Conservation (phyloP, 2,113 vertebrate species). For the Catagonus wagneri region DNA sequence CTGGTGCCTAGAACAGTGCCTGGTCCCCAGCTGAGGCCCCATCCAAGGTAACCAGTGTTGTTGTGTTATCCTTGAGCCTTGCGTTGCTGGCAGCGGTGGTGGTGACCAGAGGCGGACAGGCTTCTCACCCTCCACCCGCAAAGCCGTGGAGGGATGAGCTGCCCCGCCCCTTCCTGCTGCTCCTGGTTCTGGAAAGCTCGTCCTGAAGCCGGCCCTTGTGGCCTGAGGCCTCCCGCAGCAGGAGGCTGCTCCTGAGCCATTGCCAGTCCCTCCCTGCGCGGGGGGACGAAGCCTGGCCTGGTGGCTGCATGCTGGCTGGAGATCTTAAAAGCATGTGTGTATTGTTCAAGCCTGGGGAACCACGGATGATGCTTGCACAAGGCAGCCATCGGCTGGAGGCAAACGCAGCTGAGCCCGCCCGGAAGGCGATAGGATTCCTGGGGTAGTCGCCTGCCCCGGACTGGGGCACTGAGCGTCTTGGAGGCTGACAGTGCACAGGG, state of each 20-base stretch:
- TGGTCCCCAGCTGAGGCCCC: not conserved
- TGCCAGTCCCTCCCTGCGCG: fast-evolving
- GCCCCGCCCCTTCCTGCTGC: fast-evolving
- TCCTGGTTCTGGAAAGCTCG: not conserved
- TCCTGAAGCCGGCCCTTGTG: not conserved
- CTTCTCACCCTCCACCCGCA: not conserved
- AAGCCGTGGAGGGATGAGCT: not conserved
- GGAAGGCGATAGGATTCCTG: not conserved
- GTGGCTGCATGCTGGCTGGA: fast-evolving
- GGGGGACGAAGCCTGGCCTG: not conserved
- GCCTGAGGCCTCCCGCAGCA: not conserved
- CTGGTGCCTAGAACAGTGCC: fast-evolving
- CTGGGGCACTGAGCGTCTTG: not conserved
- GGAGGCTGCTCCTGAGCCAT: not conserved
- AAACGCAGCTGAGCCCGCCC: fast-evolving
- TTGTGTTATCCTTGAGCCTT: fast-evolving
- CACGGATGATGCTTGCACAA: not conserved
- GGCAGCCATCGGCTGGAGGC: not conserved
- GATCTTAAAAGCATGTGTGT: fast-evolving
- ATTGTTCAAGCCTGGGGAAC: not conserved
- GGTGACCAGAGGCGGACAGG: too few relatives aligned
- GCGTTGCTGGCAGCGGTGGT: fast-evolving
- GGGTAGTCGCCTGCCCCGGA: not conserved
- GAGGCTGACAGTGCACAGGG: not conserved
- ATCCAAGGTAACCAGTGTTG: fast-evolving